A percentile compares a stretch with the other conserved stretches of the same genome.
Conservation (phyloP, 2,888 invertebrate genomes). For the Calameuta pallipes region DNA sequence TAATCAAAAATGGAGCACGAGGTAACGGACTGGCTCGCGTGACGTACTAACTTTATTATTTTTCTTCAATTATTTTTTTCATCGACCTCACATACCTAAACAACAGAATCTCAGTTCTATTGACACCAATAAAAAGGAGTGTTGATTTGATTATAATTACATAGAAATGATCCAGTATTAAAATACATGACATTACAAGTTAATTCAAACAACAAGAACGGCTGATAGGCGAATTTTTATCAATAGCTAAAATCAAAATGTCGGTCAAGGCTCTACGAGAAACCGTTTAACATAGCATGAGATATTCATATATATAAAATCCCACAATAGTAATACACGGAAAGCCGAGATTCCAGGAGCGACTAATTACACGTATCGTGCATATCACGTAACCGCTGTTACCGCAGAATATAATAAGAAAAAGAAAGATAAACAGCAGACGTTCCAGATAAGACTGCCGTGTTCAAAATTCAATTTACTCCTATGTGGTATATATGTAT, state of each 20-base stretch:
- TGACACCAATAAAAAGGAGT: background rate
- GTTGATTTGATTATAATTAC: background rate
- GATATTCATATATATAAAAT: background rate
- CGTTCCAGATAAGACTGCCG: background rate
- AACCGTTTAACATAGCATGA: background rate
- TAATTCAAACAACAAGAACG: background rate
- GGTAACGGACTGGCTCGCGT: constrained; percentile 11
- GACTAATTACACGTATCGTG: background rate
- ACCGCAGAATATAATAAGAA: background rate
- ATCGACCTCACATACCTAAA: background rate
- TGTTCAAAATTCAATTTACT: background rate
- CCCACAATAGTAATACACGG: background rate
- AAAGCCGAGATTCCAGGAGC: background rate
- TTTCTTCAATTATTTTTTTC: constrained; percentile 1
- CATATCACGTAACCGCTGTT: background rate
- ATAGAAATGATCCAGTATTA: background rate
- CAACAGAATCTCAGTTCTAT: background rate
- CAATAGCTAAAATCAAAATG: background rate
- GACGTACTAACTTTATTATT: background rate
- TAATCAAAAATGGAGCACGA: constrained; percentile 17
- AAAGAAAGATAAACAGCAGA: background rate
- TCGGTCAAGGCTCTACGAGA: background rate
- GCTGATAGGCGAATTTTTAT: background rate
- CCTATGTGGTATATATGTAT: background rate
- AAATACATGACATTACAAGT: background rate